Conservation (phyloP, 2,888 invertebrate species). For the Synanthedon andrenaeformis region DNA sequence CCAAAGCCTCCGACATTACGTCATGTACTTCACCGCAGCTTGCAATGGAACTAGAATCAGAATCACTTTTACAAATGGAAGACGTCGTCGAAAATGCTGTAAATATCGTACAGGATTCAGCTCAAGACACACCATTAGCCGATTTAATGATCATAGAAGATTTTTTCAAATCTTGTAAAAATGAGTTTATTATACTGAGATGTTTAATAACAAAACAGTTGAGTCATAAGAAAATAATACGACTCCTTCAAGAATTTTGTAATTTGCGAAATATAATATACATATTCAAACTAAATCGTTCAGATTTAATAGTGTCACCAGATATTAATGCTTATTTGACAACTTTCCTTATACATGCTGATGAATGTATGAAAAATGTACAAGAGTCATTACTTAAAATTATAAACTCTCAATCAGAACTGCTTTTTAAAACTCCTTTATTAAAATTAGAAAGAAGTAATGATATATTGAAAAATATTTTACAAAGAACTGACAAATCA, state of each 20-base stretch:
- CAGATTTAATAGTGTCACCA: slow-evolving; percentile 22
- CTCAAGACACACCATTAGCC: slow-evolving; percentile 24
- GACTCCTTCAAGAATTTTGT: slow-evolving; percentile 45
- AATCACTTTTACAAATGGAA: slow-evolving; percentile 34
- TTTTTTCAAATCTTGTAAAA: slow-evolving; percentile 41
- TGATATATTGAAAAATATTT: slow-evolving; percentile 1
- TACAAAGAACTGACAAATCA: slow-evolving; percentile 9
- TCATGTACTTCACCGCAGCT: slow-evolving; percentile 26
- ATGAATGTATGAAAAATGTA: slow-evolving; percentile 30
- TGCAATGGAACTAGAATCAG: slow-evolving; percentile 33
- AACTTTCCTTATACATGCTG: slow-evolving; percentile 30
- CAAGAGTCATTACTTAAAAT: slow-evolving; percentile 31
- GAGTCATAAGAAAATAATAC: slow-evolving; percentile 43
- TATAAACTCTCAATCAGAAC: slow-evolving; percentile 31
- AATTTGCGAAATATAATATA: slow-evolving; percentile 28
- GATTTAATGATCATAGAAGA: slow-evolving; percentile 41
- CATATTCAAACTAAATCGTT: slow-evolving; percentile 28
- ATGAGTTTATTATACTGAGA: slow-evolving; percentile 38
- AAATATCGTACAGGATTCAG: slow-evolving; percentile 31
- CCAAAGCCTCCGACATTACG: slow-evolving; percentile 34
- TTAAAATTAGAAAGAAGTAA: slow-evolving; percentile 19
- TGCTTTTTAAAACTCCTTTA: slow-evolving; percentile 29
- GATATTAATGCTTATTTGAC: slow-evolving; percentile 26
- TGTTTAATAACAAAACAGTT: slow-evolving; percentile 34
- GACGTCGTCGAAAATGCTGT: slow-evolving; percentile 37